phyloP scores from a whole-genome alignment of 2,113 vertebrate genomes.

The Hemibagrus wyckioides region DNA sequence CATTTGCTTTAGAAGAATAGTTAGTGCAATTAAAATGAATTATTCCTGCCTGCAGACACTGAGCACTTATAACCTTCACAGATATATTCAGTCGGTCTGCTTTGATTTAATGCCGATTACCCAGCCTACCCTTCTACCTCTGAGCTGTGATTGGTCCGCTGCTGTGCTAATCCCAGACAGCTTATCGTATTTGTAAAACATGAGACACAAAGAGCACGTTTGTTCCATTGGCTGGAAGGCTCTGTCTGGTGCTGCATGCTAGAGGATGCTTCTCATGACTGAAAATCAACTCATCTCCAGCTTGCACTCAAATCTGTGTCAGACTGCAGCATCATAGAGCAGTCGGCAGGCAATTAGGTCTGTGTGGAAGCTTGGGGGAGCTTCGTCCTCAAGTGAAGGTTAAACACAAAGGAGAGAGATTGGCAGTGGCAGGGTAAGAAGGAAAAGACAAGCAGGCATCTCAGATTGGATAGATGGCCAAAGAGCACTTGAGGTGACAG shows the following conservation, averaged over 20 bases:
- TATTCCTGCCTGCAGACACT: constrained; percentile 15
- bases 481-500: constrained; percentile 38
- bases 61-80: constrained; percentile 45
- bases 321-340: constrained; percentile 23
- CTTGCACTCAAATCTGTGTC: background rate
- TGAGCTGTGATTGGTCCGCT: constrained; percentile 54
- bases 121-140: constrained; percentile 45
- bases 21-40: constrained; percentile 43
- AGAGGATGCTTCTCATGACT: constrained; percentile 29
- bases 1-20: constrained; percentile 2
- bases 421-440: constrained; percentile 7
- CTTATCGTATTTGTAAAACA: constrained; percentile 61
- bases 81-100: constrained; percentile 54
- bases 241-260: constrained; percentile 8
- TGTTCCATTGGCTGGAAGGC: constrained; percentile 35
- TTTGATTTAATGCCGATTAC: constrained; percentile 61
- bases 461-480: constrained; percentile 38
- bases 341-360: constrained; percentile 39
- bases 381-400: constrained; percentile 46
- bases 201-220: constrained; percentile 53
- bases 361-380: constrained; percentile 42
- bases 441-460: constrained; percentile 28
- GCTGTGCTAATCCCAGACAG: constrained; percentile 51
- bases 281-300: constrained; percentile 6
- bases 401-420: constrained; percentile 51